phyloP scores from a whole-genome alignment of 2,888 invertebrate species.

The Cloeon dipterum region DNA sequence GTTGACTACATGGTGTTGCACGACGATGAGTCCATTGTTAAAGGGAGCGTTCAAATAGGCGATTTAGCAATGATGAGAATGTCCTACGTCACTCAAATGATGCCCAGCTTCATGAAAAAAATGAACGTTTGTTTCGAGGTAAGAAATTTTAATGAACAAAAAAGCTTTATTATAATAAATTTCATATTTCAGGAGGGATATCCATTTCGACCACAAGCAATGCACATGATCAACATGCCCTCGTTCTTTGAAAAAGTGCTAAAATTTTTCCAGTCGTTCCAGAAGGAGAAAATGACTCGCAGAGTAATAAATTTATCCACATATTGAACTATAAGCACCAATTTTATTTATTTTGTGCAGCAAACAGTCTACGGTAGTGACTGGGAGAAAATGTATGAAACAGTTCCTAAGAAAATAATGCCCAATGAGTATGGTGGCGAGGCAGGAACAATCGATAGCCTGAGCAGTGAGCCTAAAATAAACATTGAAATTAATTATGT shows the following conservation, averaged over 20 bases:
- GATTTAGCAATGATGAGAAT: constrained; percentile 13
- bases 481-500: no score
- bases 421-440: constrained; percentile 22
- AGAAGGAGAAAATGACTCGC: constrained; percentile 14
- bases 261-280: constrained; percentile 12
- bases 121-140: constrained; percentile 1
- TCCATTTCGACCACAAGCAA: constrained; percentile 12
- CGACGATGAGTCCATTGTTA: constrained; percentile 11
- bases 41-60: constrained; percentile 28
- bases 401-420: constrained; percentile 17
- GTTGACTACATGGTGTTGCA: constrained; percentile 22
- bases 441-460: constrained; percentile 11
- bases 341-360: no score
- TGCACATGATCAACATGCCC: constrained; percentile 14
- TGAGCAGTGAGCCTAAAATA: constrained; percentile 8
- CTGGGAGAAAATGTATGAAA: constrained; percentile 17
- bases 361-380: constrained; percentile 25
- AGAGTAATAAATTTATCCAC: no score
- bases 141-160: neutral
- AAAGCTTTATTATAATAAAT: no score
- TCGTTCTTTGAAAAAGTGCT: constrained; percentile 13
- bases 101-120: constrained; percentile 2
- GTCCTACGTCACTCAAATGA: constrained; percentile 4
- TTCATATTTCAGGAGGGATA: constrained; percentile 16
- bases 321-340: no score